Base-by-base conservation (phyloP, 2,113 vertebrate genomes). In the Genyomyrus donnyi region DNA sequence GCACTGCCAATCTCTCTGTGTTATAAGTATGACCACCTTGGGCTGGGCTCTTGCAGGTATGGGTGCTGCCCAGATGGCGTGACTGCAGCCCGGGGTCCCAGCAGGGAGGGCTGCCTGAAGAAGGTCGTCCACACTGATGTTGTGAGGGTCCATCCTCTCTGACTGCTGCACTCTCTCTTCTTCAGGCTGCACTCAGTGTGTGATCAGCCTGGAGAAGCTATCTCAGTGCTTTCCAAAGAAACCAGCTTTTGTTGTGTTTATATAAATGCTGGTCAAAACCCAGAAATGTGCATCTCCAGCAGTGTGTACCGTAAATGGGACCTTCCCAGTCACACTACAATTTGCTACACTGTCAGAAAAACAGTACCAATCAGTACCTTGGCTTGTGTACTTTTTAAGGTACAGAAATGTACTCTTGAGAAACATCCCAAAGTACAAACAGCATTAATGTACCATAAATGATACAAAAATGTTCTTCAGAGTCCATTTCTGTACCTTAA, bases 61-160 rank as follows among this genome's bases (percentile, higher is more conserved):
- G 89, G 89, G 2, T 90, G 98, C 92, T 99, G 98, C 92, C 94
- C 96, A 42, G 98, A 99, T 74, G 97, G 97, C 1, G 92, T 97
- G 89, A 97, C 96, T 0, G 42, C 92, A 89, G 97, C 98, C 4
- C 93, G 91, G 91, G 97, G 97, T 1, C 96, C 94, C 80, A 95
- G 95, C 90, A 94, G 96, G 70, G 90, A 92, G 77, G 98, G 97
- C 35, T 99, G 98, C 85, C 58, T 93, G 6, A 91, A 93, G 3
- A 39, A 50, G 21, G 52, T 10, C 10, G 58, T 93, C 74, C 91
- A 90, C 49, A 31, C 92, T 90, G 66, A 94, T 89, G 62, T n/a
- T n/a, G 97, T 97, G 94, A 93, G 95, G 92, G 19, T 17, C 56
- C 21, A 3, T 11, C 53, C 24, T 80, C 88, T 49, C 91, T 21